These are phyloP conservation scores for Zosterops lateralis DNA, from an alignment of 2,113 vertebrate genomes.

Conservation along the genomic window DNA sequence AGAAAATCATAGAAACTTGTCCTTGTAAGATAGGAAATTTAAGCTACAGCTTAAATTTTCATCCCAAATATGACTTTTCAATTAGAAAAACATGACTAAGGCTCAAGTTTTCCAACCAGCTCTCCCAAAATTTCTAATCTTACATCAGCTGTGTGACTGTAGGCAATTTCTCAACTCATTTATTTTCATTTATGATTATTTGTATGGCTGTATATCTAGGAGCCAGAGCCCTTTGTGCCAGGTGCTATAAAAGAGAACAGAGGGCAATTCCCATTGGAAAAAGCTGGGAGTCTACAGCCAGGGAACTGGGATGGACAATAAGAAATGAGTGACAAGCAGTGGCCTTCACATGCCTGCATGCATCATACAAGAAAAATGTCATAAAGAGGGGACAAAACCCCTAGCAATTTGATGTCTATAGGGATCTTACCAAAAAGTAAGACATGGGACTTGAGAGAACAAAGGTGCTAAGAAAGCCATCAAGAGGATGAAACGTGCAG, in stretches of 20 bases:
- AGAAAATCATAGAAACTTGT: not conserved
- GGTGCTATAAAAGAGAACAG: not conserved
- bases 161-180: constrained; percentile 63
- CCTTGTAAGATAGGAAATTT: not conserved
- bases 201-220: constrained; percentile 5
- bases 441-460: not conserved
- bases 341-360: not conserved
- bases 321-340: not conserved
- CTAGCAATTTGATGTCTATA: not conserved
- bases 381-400: not conserved
- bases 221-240: constrained; percentile 25
- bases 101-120: constrained; percentile 58
- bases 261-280: not conserved
- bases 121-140: constrained; percentile 58
- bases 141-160: constrained; percentile 62
- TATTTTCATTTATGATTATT: constrained; percentile 64
- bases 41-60: constrained; percentile 30
- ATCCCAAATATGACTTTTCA: constrained; percentile 54
- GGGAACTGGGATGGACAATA: not conserved
- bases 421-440: not conserved
- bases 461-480: not conserved
- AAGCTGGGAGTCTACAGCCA: not conserved
- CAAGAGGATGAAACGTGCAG: accelerated
- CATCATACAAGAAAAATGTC: not conserved
- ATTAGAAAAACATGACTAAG: constrained; percentile 62